Conservation (phyloP, 2,113 vertebrate species). For the Aplodontia rufa region DNA sequence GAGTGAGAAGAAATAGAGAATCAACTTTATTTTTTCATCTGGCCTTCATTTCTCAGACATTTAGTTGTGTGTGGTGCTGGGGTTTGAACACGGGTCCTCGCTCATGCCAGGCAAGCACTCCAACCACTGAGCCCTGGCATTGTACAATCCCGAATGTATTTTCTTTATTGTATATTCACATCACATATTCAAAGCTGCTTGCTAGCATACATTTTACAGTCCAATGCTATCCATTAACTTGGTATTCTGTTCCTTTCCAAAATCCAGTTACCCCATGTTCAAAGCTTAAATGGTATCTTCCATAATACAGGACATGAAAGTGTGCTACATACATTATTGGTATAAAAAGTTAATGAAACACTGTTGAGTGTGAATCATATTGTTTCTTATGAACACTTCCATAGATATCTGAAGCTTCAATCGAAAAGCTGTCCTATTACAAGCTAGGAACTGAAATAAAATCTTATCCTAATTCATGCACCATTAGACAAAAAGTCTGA, state of each 20-base stretch:
- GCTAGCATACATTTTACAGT: background rate
- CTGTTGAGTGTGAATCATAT: background rate
- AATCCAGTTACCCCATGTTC: background rate
- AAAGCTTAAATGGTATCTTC: constrained; percentile 8
- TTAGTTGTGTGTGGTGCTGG: no score
- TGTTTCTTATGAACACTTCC: background rate
- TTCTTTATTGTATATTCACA: background rate
- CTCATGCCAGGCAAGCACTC: no score
- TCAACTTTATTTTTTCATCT: no score
- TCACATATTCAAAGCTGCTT: constrained; percentile 1
- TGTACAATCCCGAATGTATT: no score
- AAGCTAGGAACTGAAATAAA: background rate
- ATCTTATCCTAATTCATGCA: background rate
- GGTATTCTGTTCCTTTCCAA: background rate
- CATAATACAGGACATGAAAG: background rate
- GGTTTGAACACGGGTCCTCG: no score
- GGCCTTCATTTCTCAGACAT: no score
- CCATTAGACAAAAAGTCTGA: constrained; percentile 37
- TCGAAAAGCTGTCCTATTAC: background rate
- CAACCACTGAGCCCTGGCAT: no score
- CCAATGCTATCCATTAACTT: background rate
- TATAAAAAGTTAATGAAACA: background rate
- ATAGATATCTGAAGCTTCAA: background rate
- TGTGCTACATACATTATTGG: background rate
- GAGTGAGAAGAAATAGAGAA: no score